Evolutionary conservation across 2,113 vertebrate genomes (phyloP).

Genomic region (Toxostoma redivivum): DNA sequence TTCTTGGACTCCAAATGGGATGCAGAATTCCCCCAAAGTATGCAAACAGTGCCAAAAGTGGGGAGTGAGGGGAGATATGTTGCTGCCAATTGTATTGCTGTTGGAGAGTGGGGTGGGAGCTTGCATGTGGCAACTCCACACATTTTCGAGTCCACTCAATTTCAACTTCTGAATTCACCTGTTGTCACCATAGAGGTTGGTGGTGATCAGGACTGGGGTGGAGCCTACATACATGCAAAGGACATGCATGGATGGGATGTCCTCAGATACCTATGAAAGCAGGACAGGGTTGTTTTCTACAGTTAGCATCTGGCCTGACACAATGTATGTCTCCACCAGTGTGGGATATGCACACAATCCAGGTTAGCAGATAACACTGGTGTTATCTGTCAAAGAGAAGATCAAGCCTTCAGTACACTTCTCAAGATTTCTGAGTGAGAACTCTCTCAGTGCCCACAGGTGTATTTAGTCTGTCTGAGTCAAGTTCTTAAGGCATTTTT

Average conservation of each 20-base stretch:
- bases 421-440: neutral
- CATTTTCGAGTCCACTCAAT: neutral
- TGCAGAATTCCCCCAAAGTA: neutral
- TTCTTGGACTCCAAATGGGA: neutral
- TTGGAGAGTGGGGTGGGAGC: rapidly evolving
- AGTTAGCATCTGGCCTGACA: neutral
- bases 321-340: neutral
- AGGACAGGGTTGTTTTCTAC: neutral
- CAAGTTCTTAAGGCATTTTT: neutral
- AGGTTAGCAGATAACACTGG: no score
- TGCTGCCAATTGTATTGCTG: neutral
- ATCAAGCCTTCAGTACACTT: neutral
- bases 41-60: neutral
- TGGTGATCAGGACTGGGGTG: neutral
- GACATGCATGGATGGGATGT: neutral
- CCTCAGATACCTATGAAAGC: neutral
- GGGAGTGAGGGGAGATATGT: rapidly evolving
- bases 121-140: no score
- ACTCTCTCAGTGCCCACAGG: rapidly evolving
- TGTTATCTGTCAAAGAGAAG: neutral
- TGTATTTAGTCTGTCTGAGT: neutral
- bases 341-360: rapidly evolving
- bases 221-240: no score
- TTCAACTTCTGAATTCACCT: neutral
- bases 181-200: neutral